phyloP scores from a whole-genome alignment of 2,888 invertebrate species.

The Congeria kusceri region DNA sequence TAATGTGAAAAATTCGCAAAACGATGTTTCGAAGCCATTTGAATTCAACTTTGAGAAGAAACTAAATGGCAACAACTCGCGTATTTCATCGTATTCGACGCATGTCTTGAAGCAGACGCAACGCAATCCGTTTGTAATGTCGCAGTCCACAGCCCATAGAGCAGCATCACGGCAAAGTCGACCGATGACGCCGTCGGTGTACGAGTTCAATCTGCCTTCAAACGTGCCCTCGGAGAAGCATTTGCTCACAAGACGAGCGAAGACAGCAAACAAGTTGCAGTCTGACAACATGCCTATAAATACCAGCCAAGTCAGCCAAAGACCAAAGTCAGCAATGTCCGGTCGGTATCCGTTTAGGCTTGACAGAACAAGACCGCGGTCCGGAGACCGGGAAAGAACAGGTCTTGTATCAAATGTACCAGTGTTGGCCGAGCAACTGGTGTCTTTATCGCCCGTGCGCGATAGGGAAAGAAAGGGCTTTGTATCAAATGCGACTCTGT shows the following conservation, averaged over 20 bases:
- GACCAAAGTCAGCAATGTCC: conserved; percentile 30
- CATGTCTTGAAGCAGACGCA: too few species aligned
- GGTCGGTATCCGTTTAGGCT: not conserved
- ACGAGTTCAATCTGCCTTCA: not conserved
- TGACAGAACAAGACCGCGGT: not conserved
- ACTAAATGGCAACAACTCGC: too few species aligned
- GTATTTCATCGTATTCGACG: too few species aligned
- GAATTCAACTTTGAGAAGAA: too few species aligned
- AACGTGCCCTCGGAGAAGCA: not conserved
- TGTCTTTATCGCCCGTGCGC: not conserved
- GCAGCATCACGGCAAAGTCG: not conserved
- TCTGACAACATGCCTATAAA: not conserved
- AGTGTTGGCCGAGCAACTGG: not conserved
- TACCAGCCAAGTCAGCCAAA: conserved; percentile 3
- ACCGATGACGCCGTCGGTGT: not conserved
- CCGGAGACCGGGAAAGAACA: not conserved
- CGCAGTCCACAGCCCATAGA: too few species aligned
- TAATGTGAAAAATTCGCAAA: too few species aligned
- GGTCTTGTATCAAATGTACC: too few species aligned
- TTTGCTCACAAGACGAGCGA: not conserved
- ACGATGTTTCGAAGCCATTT: too few species aligned
- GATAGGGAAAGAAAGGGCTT: too few species aligned
- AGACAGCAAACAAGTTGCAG: conserved; percentile 1
- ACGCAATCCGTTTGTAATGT: too few species aligned
- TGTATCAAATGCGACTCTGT: not conserved